Evolutionary conservation across 2,888 invertebrate species (phyloP).

Genomic region (Dolomedes plantarius): DNA sequence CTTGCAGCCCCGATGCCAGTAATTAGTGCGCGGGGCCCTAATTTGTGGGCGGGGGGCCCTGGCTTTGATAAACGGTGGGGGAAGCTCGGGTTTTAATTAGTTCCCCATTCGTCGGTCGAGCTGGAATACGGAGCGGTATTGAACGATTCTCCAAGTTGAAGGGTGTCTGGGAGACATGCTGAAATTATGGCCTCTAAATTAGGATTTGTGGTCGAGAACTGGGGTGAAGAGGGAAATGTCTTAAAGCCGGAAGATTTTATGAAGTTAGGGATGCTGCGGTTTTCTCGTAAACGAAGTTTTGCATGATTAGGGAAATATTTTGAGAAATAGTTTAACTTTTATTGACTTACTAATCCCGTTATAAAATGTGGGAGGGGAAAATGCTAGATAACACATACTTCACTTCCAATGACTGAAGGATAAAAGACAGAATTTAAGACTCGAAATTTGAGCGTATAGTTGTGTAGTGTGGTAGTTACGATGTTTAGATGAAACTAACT

Average conservation of each 20-base stretch:
- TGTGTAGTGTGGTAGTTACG: too few species aligned
- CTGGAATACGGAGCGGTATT: not conserved
- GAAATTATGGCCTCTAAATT: conserved; percentile 12
- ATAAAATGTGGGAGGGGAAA: too few species aligned
- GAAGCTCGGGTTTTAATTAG: conserved; percentile 61
- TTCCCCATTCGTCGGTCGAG: conserved; percentile 37
- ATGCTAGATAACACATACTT: too few species aligned
- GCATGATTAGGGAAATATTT: too few species aligned
- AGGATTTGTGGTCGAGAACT: conserved; percentile 5
- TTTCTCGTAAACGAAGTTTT: too few species aligned
- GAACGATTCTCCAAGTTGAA: not conserved
- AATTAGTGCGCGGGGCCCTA: conserved; percentile 62
- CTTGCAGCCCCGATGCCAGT: conserved; percentile 57
- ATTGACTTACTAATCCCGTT: too few species aligned
- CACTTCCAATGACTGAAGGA: too few species aligned
- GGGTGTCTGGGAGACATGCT: not conserved
- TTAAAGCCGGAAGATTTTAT: not conserved
- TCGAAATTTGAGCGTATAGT: too few species aligned
- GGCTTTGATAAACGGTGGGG: conserved; percentile 61
- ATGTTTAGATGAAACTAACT: too few species aligned
- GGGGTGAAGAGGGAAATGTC: not conserved
- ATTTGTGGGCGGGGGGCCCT: conserved; percentile 52
- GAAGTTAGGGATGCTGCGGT: too few species aligned
- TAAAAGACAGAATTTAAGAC: too few species aligned
- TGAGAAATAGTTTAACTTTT: too few species aligned